These are phyloP conservation scores for Ichneumon xanthorius DNA, from an alignment of 2,888 invertebrate genomes.

Conservation along the genomic window DNA sequence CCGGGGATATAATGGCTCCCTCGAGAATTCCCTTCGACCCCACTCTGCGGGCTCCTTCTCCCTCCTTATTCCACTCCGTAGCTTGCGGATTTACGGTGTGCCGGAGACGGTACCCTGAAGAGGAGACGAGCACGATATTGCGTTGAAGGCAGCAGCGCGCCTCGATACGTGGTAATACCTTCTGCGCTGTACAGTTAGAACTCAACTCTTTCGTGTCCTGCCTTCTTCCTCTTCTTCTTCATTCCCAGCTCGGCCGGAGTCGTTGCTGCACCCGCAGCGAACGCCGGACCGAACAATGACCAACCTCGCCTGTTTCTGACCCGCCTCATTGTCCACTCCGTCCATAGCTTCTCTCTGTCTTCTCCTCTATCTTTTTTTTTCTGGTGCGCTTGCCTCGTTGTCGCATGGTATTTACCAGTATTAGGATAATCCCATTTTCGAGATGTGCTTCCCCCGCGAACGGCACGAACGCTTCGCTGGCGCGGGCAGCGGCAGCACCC, in stretches of 20 bases:
- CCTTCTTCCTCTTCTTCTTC: slow-evolving; percentile 19
- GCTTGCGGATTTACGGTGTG: slow-evolving; percentile 62
- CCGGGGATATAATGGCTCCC: slow-evolving; percentile 68
- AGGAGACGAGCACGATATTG: slow-evolving; percentile 42
- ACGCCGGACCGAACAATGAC: slow-evolving; percentile 53
- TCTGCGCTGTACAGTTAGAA: slow-evolving; percentile 34
- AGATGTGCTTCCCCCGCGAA: slow-evolving; percentile 66
- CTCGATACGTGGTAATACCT: slow-evolving; percentile 7
- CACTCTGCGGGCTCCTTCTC: not conserved
- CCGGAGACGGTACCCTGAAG: slow-evolving; percentile 12
- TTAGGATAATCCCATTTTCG: slow-evolving; percentile 78
- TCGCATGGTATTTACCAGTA: slow-evolving; percentile 73
- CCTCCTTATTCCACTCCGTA: slow-evolving; percentile 14
- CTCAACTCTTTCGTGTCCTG: slow-evolving; percentile 18
- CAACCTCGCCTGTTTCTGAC: slow-evolving; percentile 41
- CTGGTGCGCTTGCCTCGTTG: slow-evolving; percentile 17
- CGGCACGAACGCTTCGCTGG: slow-evolving; percentile 34
- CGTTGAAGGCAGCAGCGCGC: slow-evolving; percentile 23
- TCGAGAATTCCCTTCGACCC: slow-evolving; percentile 38
- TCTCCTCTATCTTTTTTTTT: slow-evolving; percentile 27
- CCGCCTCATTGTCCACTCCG: slow-evolving; percentile 38
- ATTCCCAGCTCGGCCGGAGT: not conserved
- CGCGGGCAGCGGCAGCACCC: slow-evolving; percentile 4
- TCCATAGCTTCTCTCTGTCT: slow-evolving; percentile 18
- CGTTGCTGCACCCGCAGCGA: slow-evolving; percentile 32